phyloP scores from a whole-genome alignment of 2,797 vertebrate species.

The Siniperca scherzeri region DNA sequence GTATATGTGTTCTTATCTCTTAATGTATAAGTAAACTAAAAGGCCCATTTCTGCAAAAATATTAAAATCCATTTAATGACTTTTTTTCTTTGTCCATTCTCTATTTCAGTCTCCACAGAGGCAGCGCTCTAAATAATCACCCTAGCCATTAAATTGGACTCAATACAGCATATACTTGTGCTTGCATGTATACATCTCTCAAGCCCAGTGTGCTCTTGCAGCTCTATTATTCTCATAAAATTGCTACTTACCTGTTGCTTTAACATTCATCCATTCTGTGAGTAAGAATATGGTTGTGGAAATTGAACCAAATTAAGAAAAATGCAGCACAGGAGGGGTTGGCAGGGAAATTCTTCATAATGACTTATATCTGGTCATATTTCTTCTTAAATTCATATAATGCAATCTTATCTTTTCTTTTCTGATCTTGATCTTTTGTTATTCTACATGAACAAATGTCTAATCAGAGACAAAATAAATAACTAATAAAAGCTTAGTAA shows the following conservation, averaged over 20 bases:
- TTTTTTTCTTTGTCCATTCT: constrained; percentile 29
- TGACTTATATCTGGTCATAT: not conserved
- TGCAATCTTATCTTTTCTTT: too few species aligned
- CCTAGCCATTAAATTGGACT: constrained; percentile 43
- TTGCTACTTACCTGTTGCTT: constrained; percentile 8
- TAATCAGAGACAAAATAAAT: not conserved
- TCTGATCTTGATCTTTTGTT: not conserved
- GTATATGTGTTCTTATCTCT: constrained; percentile 5
- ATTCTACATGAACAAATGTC: not conserved
- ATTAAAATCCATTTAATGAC: not conserved
- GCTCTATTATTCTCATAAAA: constrained; percentile 10
- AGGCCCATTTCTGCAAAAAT: not conserved
- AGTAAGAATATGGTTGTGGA: not conserved
- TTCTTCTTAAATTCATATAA: not conserved
- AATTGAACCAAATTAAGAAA: not conserved
- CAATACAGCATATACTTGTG: not conserved
- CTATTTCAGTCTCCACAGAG: constrained; percentile 26
- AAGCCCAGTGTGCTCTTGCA: not conserved
- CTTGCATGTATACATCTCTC: not conserved
- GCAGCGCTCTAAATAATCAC: constrained; percentile 61
- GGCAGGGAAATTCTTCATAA: not conserved
- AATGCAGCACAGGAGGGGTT: not conserved
- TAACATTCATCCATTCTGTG: not conserved
- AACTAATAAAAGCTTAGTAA: not conserved
- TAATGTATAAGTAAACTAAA: constrained; percentile 10